Evolutionary conservation across 2,113 vertebrate genomes (phyloP).

Genomic region (Rhinichthys klamathensis): DNA sequence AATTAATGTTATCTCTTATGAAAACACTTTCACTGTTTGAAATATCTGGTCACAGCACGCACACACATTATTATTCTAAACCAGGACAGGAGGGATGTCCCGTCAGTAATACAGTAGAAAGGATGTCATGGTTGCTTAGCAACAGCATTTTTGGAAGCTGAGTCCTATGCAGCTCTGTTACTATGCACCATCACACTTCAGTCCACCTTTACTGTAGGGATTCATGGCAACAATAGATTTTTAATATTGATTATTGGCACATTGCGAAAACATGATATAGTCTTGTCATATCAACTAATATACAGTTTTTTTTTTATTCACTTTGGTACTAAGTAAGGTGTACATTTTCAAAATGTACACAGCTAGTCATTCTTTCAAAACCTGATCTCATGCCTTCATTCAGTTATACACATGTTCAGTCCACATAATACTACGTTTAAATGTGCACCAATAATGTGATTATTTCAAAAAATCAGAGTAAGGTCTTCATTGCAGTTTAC

Average conservation of each 20-base stretch:
- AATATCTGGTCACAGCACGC: background rate
- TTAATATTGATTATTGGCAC: background rate
- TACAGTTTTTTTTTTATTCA: too few relatives aligned
- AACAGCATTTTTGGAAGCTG: background rate
- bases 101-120: background rate
- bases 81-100: conserved; percentile 35
- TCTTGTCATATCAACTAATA: background rate
- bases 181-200: background rate
- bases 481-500: too few relatives aligned
- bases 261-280: background rate
- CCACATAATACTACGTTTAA: too few relatives aligned
- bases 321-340: too few relatives aligned
- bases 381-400: too few relatives aligned
- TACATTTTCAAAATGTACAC: too few relatives aligned
- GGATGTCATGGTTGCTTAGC: conserved; percentile 36
- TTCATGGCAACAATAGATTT: background rate
- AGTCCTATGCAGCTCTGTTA: background rate
- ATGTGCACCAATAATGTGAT: too few relatives aligned
- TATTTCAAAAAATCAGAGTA: too few relatives aligned
- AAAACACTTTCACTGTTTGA: too few relatives aligned
- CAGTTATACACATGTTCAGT: too few relatives aligned
- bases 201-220: background rate
- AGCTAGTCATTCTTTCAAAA: too few relatives aligned
- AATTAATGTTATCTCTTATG: too few relatives aligned
- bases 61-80: background rate